These are phyloP conservation scores for Pasiphila rectangulata DNA, from an alignment of 2,888 invertebrate genomes.

Conservation along the genomic window DNA sequence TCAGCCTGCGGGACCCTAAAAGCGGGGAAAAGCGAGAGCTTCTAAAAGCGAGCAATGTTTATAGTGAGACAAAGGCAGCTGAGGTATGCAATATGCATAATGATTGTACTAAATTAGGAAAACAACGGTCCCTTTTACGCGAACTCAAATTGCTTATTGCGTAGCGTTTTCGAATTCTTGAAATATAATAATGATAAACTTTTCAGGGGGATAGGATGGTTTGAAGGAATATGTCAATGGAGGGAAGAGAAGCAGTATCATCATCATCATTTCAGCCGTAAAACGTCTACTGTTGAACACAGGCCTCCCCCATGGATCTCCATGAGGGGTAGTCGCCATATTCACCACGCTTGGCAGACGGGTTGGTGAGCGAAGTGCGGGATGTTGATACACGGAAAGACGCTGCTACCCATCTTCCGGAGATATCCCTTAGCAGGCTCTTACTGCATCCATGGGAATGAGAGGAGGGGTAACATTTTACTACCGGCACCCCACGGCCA, in stretches of 20 bases:
- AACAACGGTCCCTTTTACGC: slow-evolving; percentile 59
- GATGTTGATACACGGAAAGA: too few species aligned
- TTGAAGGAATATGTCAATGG: neutral
- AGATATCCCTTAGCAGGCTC: too few species aligned
- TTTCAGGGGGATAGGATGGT: slow-evolving; percentile 2
- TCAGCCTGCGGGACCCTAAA: slow-evolving; percentile 44
- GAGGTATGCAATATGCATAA: slow-evolving; percentile 74
- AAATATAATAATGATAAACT: slow-evolving; percentile 27
- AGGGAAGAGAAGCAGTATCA: neutral
- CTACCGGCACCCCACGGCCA: too few species aligned
- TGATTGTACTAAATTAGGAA: slow-evolving; percentile 74
- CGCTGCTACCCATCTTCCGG: too few species aligned
- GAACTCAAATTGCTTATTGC: slow-evolving; percentile 68
- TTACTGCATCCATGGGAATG: too few species aligned
- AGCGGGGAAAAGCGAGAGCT: slow-evolving; percentile 54
- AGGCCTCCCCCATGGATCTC: too few species aligned
- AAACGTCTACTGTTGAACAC: too few species aligned
- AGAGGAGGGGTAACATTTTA: too few species aligned
- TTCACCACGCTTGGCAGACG: too few species aligned
- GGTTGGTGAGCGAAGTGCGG: too few species aligned
- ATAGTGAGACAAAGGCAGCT: slow-evolving; percentile 70
- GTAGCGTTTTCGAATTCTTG: slow-evolving; percentile 47
- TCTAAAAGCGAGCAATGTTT: slow-evolving; percentile 64
- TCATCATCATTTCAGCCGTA: too few species aligned
- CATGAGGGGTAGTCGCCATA: too few species aligned